A percentile compares a stretch with the other conserved stretches of the same genome.
Evolutionary conservation across 2,113 vertebrate genomes (phyloP).

Genomic region (Glaucomys volans): DNA sequence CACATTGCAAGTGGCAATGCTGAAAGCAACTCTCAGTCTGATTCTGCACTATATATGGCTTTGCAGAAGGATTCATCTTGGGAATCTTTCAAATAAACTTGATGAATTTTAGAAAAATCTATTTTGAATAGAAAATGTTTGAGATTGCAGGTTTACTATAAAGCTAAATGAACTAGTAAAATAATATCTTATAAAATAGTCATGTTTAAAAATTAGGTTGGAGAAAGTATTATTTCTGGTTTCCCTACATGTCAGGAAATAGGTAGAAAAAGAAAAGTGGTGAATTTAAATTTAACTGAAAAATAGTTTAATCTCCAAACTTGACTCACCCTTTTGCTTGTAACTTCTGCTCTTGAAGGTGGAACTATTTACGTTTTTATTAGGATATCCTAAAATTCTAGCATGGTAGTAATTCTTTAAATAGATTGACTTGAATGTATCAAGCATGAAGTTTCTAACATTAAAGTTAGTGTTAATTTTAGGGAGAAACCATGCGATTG

Average conservation of each 20-base stretch:
- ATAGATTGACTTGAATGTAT: not conserved
- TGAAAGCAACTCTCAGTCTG: not conserved
- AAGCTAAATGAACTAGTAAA: slow-evolving; percentile 3
- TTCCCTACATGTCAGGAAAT: not conserved
- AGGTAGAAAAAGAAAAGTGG: not conserved
- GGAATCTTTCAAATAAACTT: not conserved
- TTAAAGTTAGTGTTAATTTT: not conserved
- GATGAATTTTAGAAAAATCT: not conserved
- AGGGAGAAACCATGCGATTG: not conserved
- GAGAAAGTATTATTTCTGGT: not conserved
- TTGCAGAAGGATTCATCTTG: not conserved
- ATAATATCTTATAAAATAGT: slow-evolving; percentile 35
- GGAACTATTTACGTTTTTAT: not conserved
- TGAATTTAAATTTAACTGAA: not conserved
- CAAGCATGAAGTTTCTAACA: not conserved
- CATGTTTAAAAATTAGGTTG: slow-evolving; percentile 18
- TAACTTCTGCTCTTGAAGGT: not conserved
- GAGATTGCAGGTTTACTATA: not conserved
- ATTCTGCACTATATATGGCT: not conserved
- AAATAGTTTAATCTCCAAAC: not conserved
- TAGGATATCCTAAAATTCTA: not conserved
- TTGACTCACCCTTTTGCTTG: not conserved
- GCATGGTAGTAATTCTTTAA: not conserved
- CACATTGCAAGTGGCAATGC: not conserved
- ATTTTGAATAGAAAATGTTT: slow-evolving; percentile 25